Conservation (phyloP, 2,888 invertebrate genomes). For the Nymphalis urticae region DNA sequence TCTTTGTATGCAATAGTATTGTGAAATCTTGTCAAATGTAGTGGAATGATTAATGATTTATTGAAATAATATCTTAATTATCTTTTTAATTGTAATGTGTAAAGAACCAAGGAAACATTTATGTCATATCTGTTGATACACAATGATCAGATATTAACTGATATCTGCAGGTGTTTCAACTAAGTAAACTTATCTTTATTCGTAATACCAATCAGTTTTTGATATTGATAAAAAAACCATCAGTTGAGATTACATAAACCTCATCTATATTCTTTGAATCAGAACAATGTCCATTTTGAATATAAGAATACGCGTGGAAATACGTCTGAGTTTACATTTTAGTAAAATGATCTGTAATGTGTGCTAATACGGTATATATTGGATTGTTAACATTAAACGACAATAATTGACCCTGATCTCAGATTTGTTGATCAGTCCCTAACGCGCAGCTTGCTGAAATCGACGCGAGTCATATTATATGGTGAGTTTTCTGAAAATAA, state of each 20-base stretch:
- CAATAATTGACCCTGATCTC: slow-evolving; percentile 25
- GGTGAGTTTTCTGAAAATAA: slow-evolving; percentile 7
- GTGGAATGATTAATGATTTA: no score
- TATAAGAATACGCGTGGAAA: not conserved
- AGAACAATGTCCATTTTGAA: not conserved
- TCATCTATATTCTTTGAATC: not conserved
- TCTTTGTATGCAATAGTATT: no score
- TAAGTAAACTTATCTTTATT: not conserved
- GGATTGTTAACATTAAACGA: slow-evolving; percentile 5
- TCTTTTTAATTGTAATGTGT: no score
- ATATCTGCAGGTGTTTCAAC: not conserved
- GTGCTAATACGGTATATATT: slow-evolving; percentile 4
- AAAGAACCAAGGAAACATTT: no score
- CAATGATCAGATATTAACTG: not conserved
- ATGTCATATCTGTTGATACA: not conserved
- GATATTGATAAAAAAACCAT: not conserved
- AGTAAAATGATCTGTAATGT: slow-evolving; percentile 7
- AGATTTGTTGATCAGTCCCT: slow-evolving; percentile 21
- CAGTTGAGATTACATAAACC: not conserved
- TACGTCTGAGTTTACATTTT: not conserved
- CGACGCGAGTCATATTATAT: not conserved
- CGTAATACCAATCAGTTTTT: not conserved
- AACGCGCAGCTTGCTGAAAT: not conserved
- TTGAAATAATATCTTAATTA: no score
- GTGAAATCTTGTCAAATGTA: no score